Evolutionary conservation across 2,888 invertebrate species (phyloP), one percentile per base, ranked within the genome.

Genomic region (Erpobdella octoculata): DNA sequence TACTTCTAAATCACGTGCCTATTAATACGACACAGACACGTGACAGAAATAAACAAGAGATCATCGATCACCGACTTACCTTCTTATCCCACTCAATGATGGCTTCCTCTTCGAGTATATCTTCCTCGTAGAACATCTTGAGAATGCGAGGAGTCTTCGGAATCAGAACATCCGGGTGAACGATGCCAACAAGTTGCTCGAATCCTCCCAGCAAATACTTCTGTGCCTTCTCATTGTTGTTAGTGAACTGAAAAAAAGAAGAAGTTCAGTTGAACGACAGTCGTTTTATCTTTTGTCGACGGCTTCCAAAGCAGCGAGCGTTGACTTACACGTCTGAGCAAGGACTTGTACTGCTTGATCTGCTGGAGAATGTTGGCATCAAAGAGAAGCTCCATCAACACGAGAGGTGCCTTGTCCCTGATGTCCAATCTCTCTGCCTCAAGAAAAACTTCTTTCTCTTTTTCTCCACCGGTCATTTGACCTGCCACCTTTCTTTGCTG

Each of bases 51-150:
- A n/a, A n/a, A n/a, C n/a, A n/a, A n/a, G n/a, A n/a, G n/a, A n/a
- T n/a, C 53, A n/a, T 12, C 21, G 18, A 12, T 28, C 21, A 6
- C n/a, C 21, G 15, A 36, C 70, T 65, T 70, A 93, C 91, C 87
- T 95, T 97, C 78, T 89, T 90, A 9, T 90, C 89, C 98, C 98
- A 99, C 76, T 96, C 95, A 75, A 97, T 85, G 77, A 98, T 87
- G 64, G 91, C 89, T 81, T 92, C 91, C 85, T 98, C 98, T 77
- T 93, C 93, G 79, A 98, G 86, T 79, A 98, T 91, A 85, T 98
- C 98, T 78, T 86, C 84, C 85, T 98, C 97, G 85, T 98, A 98
- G 80, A 98, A 88, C 76, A 90, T 85, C 87, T 93, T 93, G 77
- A 94, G 87, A 78, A 93, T 89, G 81, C 89, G 90, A 77, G 92